phyloP scores from a whole-genome alignment of 1,140 invertebrate species.

The Sycophaga agraensis region DNA sequence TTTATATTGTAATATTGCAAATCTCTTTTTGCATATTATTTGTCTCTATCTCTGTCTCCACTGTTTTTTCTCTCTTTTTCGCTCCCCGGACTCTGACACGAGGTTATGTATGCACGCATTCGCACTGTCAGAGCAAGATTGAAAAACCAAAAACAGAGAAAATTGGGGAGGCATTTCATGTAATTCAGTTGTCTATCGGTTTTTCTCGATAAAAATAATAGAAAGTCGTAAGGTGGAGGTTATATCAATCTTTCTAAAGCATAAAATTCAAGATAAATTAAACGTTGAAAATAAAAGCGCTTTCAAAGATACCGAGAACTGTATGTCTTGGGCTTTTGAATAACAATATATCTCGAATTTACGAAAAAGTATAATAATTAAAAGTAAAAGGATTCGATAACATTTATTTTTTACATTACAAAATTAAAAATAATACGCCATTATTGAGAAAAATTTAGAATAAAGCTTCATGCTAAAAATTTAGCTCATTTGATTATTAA shows the following conservation, averaged over 20 bases:
- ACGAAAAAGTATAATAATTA: no score
- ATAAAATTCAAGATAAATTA: not conserved
- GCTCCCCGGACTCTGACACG: not conserved
- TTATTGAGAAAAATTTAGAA: no score
- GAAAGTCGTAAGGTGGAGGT: not conserved
- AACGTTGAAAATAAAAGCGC: not conserved
- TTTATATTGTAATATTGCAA: not conserved
- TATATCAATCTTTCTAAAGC: no score
- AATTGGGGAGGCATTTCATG: not conserved
- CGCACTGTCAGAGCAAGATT: slow-evolving; percentile 14
- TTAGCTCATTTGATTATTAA: not conserved
- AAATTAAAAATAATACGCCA: no score
- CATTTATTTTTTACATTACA: no score
- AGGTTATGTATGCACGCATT: slow-evolving; percentile 14
- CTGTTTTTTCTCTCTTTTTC: slow-evolving; percentile 22
- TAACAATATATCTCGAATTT: no score
- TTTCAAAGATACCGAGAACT: not conserved
- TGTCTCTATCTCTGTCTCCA: slow-evolving; percentile 4
- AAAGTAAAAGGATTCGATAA: no score
- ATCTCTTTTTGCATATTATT: slow-evolving; percentile 8
- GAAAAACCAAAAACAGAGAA: slow-evolving; percentile 16
- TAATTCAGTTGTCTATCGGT: not conserved
- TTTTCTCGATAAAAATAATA: not conserved
- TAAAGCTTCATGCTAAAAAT: no score
- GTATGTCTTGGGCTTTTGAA: no score